Base-by-base conservation (phyloP, 2,797 vertebrate species). In the Lepus townsendii region DNA sequence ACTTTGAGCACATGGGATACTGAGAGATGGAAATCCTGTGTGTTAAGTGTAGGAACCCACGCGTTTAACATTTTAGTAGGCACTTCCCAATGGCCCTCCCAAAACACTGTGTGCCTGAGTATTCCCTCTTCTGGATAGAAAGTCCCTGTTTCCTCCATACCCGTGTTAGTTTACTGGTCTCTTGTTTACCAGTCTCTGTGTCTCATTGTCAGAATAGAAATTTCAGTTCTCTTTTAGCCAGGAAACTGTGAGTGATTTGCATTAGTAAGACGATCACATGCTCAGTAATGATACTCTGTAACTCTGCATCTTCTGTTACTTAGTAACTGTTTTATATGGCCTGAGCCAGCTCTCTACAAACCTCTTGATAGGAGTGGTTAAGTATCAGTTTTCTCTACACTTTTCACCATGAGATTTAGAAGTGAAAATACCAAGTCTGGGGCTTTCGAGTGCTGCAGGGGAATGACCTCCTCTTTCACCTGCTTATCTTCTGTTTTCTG, bases 391-490 rank as follows among this genome's bases (percentile, higher is more conserved):
- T 80, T 60, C 79, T 85, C 68, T 14, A 62, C 27, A 27, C 26
- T 14, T 35, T 76, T 80, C 35, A 30, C 2, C 0, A 1, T 8
- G 54, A 79, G 16, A 26, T 93, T 88, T 14, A 30, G 35, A 76
- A 32, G 22, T 26, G 24, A 85, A 78, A 82, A 13, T 2, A 1
- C 27, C 60, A n/a, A 17, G 3, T n/a, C 19, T 35, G 77, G 42
- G 60, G 6, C 50, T 68, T 71, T 52, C 35, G 68, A 76, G 63
- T 22, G 4, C 32, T 32, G 11, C 7, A 5, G 32, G 75, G 71
- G 27, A 69, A 6, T 7, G 52, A 12, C 6, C 11, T 42, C 38
- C 13, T 2, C 0, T 3, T 6, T 4, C 0, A 5, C 13, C 30
- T 9, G 26, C 35, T 72, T 62, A 11, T 13, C 19, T n/a, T 71